Conservation (phyloP, 2,113 vertebrate species). For the Amphilophus citrinellus region DNA sequence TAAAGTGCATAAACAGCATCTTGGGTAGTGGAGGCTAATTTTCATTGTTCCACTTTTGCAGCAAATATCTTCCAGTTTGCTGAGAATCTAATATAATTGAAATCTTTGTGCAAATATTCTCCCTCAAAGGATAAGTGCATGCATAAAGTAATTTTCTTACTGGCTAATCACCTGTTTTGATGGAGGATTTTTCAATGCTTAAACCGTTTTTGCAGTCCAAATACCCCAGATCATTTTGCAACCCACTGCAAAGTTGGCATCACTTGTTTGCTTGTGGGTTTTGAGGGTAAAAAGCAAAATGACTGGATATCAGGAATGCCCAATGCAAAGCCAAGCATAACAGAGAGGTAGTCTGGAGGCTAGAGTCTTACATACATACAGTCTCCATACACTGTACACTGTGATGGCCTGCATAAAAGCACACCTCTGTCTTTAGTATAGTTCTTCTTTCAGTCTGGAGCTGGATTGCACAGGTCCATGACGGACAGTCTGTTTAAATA, state of each 20-base stretch:
- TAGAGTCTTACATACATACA: slow-evolving; percentile 50
- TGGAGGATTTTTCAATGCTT: not conserved
- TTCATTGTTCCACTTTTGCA: not conserved
- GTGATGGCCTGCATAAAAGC: slow-evolving; percentile 75
- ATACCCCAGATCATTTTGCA: slow-evolving; percentile 13
- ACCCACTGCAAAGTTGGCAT: slow-evolving; percentile 10
- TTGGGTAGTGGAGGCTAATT: not conserved
- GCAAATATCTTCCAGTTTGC: not conserved
- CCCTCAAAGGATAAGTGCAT: not conserved
- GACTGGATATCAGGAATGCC: slow-evolving; percentile 76
- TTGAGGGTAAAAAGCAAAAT: slow-evolving; percentile 61
- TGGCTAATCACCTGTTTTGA: not conserved
- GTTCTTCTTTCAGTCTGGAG: slow-evolving; percentile 70
- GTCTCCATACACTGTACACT: slow-evolving; percentile 71
- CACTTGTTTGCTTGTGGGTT: slow-evolving; percentile 50
- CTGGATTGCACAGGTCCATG: slow-evolving; percentile 44
- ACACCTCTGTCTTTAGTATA: slow-evolving; percentile 76
- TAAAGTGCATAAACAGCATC: not conserved
- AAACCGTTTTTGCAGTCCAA: not conserved
- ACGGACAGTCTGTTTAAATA: slow-evolving; percentile 38
- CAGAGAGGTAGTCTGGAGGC: slow-evolving; percentile 66
- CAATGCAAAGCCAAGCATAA: slow-evolving; percentile 76
- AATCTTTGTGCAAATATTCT: not conserved
- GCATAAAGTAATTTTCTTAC: not conserved
- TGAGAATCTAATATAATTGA: not conserved